These are phyloP conservation scores for Blastobasis lacticolella DNA, from an alignment of 2,888 invertebrate genomes.

Conservation along the genomic window DNA sequence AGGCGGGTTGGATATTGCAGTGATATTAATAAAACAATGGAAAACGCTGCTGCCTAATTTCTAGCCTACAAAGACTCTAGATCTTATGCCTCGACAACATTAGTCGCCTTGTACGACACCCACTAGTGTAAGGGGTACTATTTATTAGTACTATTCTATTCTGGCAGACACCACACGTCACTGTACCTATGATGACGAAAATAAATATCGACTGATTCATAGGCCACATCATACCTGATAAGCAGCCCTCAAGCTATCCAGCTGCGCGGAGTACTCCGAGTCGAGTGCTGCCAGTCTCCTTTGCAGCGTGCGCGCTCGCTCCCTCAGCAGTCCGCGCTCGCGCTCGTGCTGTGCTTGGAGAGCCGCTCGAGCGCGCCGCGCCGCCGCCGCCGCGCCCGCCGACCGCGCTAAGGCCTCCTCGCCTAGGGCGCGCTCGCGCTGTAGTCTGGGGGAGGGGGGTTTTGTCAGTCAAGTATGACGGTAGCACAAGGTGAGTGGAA, in stretches of 20 bases:
- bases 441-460: slow-evolving; percentile 31
- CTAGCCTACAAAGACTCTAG: too few species aligned
- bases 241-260: slow-evolving; percentile 84
- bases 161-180: too few species aligned
- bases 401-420: slow-evolving; percentile 58
- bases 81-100: too few species aligned
- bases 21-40: too few species aligned
- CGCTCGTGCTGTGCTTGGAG: slow-evolving; percentile 69
- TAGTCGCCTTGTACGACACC: too few species aligned
- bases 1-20: too few species aligned
- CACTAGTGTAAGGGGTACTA: too few species aligned
- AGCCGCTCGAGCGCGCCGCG: slow-evolving; percentile 58
- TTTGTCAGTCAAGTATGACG: too few species aligned
- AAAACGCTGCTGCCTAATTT: too few species aligned
- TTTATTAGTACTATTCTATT: too few species aligned
- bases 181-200: too few species aligned
- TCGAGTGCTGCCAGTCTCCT: slow-evolving; percentile 82
- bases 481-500: too few species aligned
- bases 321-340: slow-evolving; percentile 76
- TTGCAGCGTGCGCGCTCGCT: slow-evolving; percentile 82
- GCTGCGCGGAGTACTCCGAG: slow-evolving; percentile 88
- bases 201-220: slow-evolving; percentile 7
- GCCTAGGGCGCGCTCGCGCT: slow-evolving; percentile 53
- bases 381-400: slow-evolving; percentile 58
- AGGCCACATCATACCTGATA: slow-evolving; percentile 69